These are phyloP conservation scores for Matsumyia berberina DNA, from an alignment of 2,888 invertebrate genomes.

Conservation along the genomic window DNA sequence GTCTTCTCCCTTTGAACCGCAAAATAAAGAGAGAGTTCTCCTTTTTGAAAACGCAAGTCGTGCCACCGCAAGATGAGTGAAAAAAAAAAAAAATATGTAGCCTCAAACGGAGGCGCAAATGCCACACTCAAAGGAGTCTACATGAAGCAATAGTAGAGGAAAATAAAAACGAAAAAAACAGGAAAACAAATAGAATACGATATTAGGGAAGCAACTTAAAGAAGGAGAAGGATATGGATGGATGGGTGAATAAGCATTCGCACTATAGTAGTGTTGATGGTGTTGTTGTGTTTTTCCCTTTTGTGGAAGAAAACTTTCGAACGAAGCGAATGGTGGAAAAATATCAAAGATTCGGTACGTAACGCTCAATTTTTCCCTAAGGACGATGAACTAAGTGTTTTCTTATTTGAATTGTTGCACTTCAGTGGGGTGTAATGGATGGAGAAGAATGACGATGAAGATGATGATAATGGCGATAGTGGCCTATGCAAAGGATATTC, in stretches of 20 bases:
- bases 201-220: constrained; percentile 33
- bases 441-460: neutral
- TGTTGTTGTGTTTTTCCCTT: too few species aligned
- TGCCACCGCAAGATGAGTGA: constrained; percentile 25
- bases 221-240: constrained; percentile 21
- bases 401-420: constrained; percentile 31
- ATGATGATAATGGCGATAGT: neutral
- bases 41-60: neutral
- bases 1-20: constrained; percentile 39
- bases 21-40: constrained; percentile 57
- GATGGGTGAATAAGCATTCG: constrained; percentile 1
- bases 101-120: constrained; percentile 20
- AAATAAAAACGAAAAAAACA: constrained; percentile 10
- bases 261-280: constrained; percentile 1
- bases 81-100: neutral
- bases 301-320: constrained; percentile 16
- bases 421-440: neutral
- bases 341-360: constrained; percentile 23
- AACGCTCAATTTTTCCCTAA: constrained; percentile 23
- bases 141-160: neutral
- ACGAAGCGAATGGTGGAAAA: constrained; percentile 12
- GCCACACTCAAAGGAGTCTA: constrained; percentile 14
- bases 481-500: neutral
- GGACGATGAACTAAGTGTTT: constrained; percentile 22
- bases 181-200: constrained; percentile 39